Conservation (phyloP, 2,888 invertebrate species). For the Cerceris rybyensis region DNA sequence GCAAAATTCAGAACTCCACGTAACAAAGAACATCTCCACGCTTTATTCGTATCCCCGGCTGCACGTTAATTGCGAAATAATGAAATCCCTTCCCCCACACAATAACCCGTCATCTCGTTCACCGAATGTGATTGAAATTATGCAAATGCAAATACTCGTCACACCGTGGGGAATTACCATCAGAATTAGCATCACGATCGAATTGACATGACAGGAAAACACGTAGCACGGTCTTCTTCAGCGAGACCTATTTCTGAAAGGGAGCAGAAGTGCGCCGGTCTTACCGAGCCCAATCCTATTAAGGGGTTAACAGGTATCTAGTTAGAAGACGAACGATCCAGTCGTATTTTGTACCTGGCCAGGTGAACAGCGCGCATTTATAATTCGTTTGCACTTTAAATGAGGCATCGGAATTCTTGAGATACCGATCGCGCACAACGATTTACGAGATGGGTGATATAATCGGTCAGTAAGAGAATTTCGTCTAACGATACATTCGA, state of each 20-base stretch:
- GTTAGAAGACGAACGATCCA: slow-evolving; percentile 71
- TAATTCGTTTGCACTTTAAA: slow-evolving; percentile 24
- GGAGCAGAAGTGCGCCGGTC: slow-evolving; percentile 73
- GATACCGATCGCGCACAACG: slow-evolving; percentile 19
- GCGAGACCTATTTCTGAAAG: slow-evolving; percentile 70
- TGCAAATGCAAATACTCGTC: background rate
- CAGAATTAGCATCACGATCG: slow-evolving; percentile 40
- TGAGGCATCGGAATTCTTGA: slow-evolving; percentile 35
- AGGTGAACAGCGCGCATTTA: slow-evolving; percentile 50
- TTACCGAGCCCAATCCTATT: slow-evolving; percentile 76
- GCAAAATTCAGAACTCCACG: no score
- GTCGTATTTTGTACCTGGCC: slow-evolving; percentile 60
- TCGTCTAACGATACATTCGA: background rate
- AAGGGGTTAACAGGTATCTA: slow-evolving; percentile 78
- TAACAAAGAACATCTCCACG: no score
- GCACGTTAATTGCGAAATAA: background rate
- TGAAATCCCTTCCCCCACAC: background rate
- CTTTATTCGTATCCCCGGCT: no score
- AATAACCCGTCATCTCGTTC: background rate
- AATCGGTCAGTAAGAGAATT: slow-evolving; percentile 63
- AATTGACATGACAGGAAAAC: slow-evolving; percentile 35
- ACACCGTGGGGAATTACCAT: slow-evolving; percentile 8
- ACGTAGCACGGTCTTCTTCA: slow-evolving; percentile 43
- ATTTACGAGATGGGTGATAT: slow-evolving; percentile 63
- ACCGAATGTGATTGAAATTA: background rate